Evolutionary conservation across 2,888 invertebrate genomes (phyloP), one percentile per base, ranked within the genome.

Genomic region (Pyrrhopygopsis socrates): DNA sequence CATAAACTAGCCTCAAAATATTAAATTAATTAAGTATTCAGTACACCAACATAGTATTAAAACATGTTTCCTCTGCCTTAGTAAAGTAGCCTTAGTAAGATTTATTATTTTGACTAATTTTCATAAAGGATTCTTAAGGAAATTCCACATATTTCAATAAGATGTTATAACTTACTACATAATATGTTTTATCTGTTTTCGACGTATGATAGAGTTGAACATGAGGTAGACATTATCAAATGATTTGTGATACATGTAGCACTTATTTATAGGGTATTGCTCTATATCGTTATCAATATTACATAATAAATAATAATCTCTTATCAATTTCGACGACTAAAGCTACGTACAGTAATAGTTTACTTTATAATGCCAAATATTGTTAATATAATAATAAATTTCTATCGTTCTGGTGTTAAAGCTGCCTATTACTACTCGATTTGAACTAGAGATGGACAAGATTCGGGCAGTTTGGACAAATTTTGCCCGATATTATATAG

Each of bases 181-280:
- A n/a, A n/a, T n/a, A n/a, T n/a, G n/a, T n/a, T n/a, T n/a, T n/a
- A n/a, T n/a, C n/a, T n/a, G n/a, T n/a, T n/a, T n/a, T n/a, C n/a
- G n/a, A n/a, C n/a, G n/a, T n/a, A n/a, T n/a, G n/a, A 60, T 27
- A 60, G 65, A 65, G 30, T 22, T 67, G 29, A 24, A 63, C 63
- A 38, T 67, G 67, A 67, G 67, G 67, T 67, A 67, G 67, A 34
- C 67, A 15, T 67, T 67, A 67, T 38, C 38, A 67, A 67, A 34
- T 38, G 38, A 38, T 67, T 67, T 67, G 67, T 67, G 67, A 67
- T 67, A 24, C 20, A 22, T 15, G 67, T 67, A 67, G 38, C 63
- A 63, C 63, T 63, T 63, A 63, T 63, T 63, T 2, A 63, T 63
- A 63, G 27, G 4, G 29, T 27, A 63, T 63, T 63, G 63, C 20